Evolutionary conservation across 2,113 vertebrate genomes (phyloP).

Genomic region (Vulpes vulpes): DNA sequence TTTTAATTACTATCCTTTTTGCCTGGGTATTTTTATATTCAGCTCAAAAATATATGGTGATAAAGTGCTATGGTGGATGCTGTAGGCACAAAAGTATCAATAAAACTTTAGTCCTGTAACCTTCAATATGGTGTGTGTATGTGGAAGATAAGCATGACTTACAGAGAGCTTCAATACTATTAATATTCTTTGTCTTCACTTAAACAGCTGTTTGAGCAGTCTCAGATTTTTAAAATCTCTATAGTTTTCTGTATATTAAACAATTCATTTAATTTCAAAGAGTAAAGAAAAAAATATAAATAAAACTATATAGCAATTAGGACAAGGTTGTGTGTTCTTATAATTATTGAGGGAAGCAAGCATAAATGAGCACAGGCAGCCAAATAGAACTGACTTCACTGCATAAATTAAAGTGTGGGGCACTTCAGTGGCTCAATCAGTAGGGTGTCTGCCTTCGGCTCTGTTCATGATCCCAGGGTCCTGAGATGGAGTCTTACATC

Average conservation of each 20-base stretch:
- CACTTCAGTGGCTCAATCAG: no score
- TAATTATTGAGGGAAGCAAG: background rate
- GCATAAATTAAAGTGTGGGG: background rate
- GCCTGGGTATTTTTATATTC: background rate
- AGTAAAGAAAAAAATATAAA: slow-evolving; percentile 5
- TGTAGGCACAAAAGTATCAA: background rate
- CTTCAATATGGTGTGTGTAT: background rate
- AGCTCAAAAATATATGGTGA: background rate
- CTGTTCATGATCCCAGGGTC: no score
- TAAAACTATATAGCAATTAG: background rate
- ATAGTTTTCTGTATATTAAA: background rate
- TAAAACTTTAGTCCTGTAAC: background rate
- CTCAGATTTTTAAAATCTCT: background rate
- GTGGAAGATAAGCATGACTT: background rate
- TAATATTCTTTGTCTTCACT: background rate
- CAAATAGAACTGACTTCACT: background rate
- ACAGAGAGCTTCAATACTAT: background rate
- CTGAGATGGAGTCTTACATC: no score
- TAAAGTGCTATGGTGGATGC: background rate
- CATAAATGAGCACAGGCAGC: background rate
- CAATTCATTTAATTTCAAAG: background rate
- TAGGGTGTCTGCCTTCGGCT: no score
- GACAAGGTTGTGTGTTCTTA: background rate
- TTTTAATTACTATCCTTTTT: background rate
- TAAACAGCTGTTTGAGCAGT: background rate